Base-by-base conservation (phyloP, 1,140 invertebrate genomes). In the Ctenoplectra terminalis region DNA sequence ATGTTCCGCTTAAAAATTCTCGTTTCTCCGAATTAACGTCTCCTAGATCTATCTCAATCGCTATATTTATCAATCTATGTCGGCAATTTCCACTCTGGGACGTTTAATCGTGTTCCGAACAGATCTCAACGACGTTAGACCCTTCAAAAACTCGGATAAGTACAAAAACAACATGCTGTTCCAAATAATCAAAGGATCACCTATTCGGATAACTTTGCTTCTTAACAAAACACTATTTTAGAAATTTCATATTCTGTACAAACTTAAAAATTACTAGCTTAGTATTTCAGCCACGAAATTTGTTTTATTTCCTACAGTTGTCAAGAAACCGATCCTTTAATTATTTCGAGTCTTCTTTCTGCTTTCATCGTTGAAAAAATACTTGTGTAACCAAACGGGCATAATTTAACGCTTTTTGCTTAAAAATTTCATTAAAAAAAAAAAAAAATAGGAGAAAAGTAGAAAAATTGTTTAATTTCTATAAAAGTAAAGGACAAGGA, bases 1-100 rank as follows among this genome's bases (percentile, higher is more conserved):
- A 72, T 56, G 40, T 63, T 52, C 34, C 46, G 20, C 17, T 8
- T 29, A 40, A 54, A 43, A 37, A 43, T 63, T 63, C 34, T 48
- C 26, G n/a, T 61, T 23, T 46, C 23, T 56, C 3, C 7, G 31
- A 29, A 50, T 58, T 26, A 56, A 77, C 63, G 20, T 46, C 34
- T 40, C 46, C 54, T 79, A 48, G 54, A 48, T 73, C 37, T 73
- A 54, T 61, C 34, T 48, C 46, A 20, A 46, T 70, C 52, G 11
- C 29, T 34, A 66, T 29, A 46, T 70, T 58, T 34, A 37, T 48
- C 54, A 17, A 29, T 70, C 31, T 23, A 48, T 9, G 5, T 29
- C n/a, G 43, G 40, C 17, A n/a, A 34, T 37, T 75, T 17, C 17
- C 54, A 11, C 29, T n/a, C 23, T 56, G 64, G 54, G 37, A 69